A percentile compares a stretch with the other conserved stretches of the same genome.
Evolutionary conservation across 1,140 invertebrate species (phyloP).

Genomic region (Philopotamus ludificatus): DNA sequence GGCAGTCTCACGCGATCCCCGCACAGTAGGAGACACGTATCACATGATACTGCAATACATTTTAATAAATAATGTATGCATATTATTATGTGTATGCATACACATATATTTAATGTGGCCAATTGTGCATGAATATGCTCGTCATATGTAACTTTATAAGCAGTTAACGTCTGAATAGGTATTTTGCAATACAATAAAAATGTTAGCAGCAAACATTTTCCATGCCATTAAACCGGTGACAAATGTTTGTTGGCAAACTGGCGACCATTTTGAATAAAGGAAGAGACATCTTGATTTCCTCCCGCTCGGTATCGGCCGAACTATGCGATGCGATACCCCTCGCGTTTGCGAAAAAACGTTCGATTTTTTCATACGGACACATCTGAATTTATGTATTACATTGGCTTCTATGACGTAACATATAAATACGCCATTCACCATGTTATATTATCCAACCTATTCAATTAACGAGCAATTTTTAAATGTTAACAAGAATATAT

Average conservation of each 20-base stretch:
- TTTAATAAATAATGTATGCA: background rate
- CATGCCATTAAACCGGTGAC: conserved; percentile 43
- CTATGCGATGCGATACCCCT: too few species aligned
- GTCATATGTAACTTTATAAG: conserved; percentile 29
- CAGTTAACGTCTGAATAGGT: conserved; percentile 33
- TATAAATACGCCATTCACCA: too few species aligned
- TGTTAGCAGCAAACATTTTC: conserved; percentile 39
- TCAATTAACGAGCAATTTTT: too few species aligned
- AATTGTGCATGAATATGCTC: conserved; percentile 29
- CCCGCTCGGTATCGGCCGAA: background rate
- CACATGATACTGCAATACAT: background rate
- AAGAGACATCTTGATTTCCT: conserved; percentile 18
- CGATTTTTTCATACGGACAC: too few species aligned
- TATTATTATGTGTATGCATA: background rate
- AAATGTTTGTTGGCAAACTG: conserved; percentile 35
- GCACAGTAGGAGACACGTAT: background rate
- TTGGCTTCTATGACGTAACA: too few species aligned
- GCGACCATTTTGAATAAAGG: conserved; percentile 15
- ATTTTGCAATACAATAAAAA: conserved; percentile 40
- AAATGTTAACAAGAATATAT: too few species aligned
- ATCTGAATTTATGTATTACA: too few species aligned
- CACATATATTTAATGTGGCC: conserved; percentile 17
- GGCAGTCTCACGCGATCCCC: too few species aligned
- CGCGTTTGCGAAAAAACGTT: too few species aligned
- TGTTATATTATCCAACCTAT: too few species aligned